Percentiles rank a stretch among this genome's conserved stretches.
Evolutionary conservation across 2,113 vertebrate genomes (phyloP).

Genomic region (Bos indicus): DNA sequence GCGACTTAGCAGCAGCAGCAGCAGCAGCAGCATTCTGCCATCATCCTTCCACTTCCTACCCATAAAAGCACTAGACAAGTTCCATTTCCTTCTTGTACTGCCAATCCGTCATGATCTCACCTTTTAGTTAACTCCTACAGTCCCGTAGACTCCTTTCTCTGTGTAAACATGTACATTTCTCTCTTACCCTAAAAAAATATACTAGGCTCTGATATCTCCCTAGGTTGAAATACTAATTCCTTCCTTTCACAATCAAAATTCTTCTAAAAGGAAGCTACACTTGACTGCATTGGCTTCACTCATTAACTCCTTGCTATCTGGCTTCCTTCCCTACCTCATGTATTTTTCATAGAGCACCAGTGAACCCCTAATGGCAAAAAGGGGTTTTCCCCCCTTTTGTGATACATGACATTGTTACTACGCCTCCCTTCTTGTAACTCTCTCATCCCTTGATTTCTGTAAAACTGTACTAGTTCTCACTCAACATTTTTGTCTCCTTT

Average conservation of each 20-base stretch:
- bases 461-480: not conserved
- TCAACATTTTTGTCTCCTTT: not conserved
- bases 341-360: not conserved
- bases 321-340: not conserved
- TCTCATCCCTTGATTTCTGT: not conserved
- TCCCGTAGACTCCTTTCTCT: not conserved
- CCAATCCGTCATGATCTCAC: not conserved
- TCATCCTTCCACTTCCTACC: not conserved
- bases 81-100: not conserved
- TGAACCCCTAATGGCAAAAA: not conserved
- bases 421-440: not conserved
- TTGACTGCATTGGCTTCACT: not conserved
- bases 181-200: not conserved
- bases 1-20: no score
- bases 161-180: not conserved
- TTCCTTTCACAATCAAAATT: constrained; percentile 13
- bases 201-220: not conserved
- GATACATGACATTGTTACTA: not conserved
- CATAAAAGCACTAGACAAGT: not conserved
- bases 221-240: not conserved
- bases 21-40: not conserved
- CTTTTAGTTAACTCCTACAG: not conserved
- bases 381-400: not conserved
- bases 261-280: constrained; percentile 17
- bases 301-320: not conserved